Evolutionary conservation across 2,888 invertebrate genomes (phyloP), one percentile per base, ranked within the genome.

Genomic region (Loripinus fragilis): DNA sequence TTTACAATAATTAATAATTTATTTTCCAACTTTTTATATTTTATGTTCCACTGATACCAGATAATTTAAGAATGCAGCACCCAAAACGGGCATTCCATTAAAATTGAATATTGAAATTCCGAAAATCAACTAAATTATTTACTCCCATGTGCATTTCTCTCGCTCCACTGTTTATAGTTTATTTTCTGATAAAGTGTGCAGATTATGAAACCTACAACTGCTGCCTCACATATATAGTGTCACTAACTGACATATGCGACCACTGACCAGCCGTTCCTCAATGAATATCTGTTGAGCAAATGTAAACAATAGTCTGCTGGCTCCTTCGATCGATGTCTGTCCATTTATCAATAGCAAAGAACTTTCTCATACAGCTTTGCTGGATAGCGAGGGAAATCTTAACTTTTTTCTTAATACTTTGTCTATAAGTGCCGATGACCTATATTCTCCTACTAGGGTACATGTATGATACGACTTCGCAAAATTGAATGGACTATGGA

Each of bases 251-350:
- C 12, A 15, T 8, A 45, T 23, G 25, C 23, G 33, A 33, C 60
- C 60, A n/a, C 1, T 60, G 60, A 33, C 60, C 60, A 33, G 33
- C 60, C 33, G 20, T 60, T 30, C 60, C 60, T 60, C 28, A 60
- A 60, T 60, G 60, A 60, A 33, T 60, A 33, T 17, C 20, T 33
- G 8, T 17, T 60, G 5, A 33, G 23, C 7, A 60, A 60, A 60
- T 60, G 60, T 60, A 60, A 60, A 60, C 60, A 60, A 60, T 60
- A 33, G 60, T 60, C 60, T 60, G 7, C 2, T 15, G 30, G 33
- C 12, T 30, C 23, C 28, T 30, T 30, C 60, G 60, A 60, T 60
- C 60, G 23, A 60, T 60, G 60, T 17, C 30, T 60, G 33, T 60
- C 60, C 60, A 60, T 60, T 60, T 60, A 33, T 60, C 60, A 60